phyloP scores from a whole-genome alignment of 2,113 vertebrate genomes.

The Motacilla tschutschensis region DNA sequence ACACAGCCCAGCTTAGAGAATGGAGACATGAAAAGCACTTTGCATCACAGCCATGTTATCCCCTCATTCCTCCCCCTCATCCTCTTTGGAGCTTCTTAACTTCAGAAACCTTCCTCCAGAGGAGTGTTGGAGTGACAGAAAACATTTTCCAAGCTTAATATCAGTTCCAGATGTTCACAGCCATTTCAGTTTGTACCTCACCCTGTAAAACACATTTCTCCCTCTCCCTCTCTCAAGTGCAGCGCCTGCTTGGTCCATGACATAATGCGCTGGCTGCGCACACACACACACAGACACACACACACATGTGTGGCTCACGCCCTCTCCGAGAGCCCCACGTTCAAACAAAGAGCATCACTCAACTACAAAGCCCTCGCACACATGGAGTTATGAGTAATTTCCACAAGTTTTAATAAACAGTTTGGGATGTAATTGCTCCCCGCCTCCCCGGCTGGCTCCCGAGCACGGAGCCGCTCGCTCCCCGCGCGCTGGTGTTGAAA shows the following conservation, averaged over 20 bases:
- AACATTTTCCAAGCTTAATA: constrained; percentile 73
- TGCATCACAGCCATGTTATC: not conserved
- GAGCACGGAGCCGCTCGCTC: not conserved
- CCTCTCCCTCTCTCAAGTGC: constrained; percentile 29
- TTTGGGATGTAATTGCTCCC: constrained; percentile 17
- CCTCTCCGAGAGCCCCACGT: not conserved
- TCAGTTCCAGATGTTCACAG: constrained; percentile 78
- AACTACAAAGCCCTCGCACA: constrained; percentile 18
- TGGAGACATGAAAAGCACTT: constrained; percentile 28
- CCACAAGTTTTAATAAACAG: constrained; percentile 59
- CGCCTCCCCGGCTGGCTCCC: not conserved
- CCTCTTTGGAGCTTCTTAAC: constrained; percentile 54
- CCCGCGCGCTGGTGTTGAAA: constrained; percentile 23
- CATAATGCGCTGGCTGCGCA: constrained; percentile 27
- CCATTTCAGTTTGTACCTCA: constrained; percentile 72
- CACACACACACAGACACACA: not conserved
- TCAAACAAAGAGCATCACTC: constrained; percentile 55
- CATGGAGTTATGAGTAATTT: constrained; percentile 48
- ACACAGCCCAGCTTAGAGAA: not conserved
- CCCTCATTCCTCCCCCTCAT: constrained; percentile 3
- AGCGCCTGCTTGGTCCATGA: constrained; percentile 60
- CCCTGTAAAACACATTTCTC: constrained; percentile 73
- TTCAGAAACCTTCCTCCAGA: constrained; percentile 64
- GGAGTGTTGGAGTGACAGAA: constrained; percentile 66
- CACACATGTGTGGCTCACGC: not conserved